Evolutionary conservation across 2,113 vertebrate species (phyloP), one percentile per base, ranked within the genome.

Genomic region (Entosphenus tridentatus): DNA sequence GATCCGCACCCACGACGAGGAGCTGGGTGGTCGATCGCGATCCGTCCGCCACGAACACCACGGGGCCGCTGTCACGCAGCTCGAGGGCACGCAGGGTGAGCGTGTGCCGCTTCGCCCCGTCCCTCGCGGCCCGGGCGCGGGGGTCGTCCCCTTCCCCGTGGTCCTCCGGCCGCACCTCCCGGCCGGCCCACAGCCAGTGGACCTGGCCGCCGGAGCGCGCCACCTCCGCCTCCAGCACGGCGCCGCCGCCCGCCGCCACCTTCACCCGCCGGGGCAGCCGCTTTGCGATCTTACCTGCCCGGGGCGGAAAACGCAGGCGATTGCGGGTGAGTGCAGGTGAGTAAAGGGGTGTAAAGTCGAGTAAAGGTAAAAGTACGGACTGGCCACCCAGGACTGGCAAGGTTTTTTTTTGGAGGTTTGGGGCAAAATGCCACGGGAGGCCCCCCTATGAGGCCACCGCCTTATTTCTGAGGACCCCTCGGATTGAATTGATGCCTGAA

Each of bases 201-300:
- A n/a, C 21, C 62, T 65, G 62, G n/a, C n/a, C n/a, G 9, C 21
- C n/a, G n/a, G 62, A 65, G 62, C 62, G n/a, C 21, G 62, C 10
- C 62, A 65, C 9, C 62, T 65, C 8, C 21, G 62, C 21, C 21
- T 65, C n/a, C n/a, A 65, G 21, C 21, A 65, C 10, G 21, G 62
- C 62, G 9, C 21, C 8, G 21, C 21, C 62, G 21, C 62, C 62
- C 10, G n/a, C 62, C 21, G 62, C 21, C 21, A 21, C 62, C 62
- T 65, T 65, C 21, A 65, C n/a, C 21, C 21, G n/a, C 62, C 62
- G n/a, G n/a, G 62, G 62, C n/a, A 65, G 62, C n/a, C 62, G 62
- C 62, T 65, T 65, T 9, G 62, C 62, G n/a, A 65, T 65, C 21
- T 65, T 65, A 2, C 62, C 62, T 65, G 62, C 10, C n/a, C 21